Evolutionary conservation across 2,113 vertebrate species (phyloP), one percentile per base, ranked within the genome.

Genomic region (Aspidoscelis tigris): DNA sequence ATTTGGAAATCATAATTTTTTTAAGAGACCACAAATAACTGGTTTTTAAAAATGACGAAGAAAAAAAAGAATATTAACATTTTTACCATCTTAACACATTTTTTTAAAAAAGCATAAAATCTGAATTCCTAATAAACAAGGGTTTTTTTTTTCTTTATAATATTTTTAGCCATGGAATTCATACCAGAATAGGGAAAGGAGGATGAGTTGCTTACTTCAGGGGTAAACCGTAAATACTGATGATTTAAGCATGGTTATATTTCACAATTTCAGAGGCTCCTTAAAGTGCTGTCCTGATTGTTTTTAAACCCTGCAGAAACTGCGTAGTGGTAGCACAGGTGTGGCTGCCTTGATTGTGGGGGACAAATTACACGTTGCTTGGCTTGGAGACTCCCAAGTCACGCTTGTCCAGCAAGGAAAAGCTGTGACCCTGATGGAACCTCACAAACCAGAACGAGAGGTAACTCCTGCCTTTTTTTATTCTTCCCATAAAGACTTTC

Each of bases 341-440:
- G 97, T 99, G 43, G 97, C 95, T 0, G 96, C 95, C 0, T 90
- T 99, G 89, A 92, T 99, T 53, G 92, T 95, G 0, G 97, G 95
- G 26, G 93, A 90, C 68, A 90, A 93, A 68, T 92, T 99, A 1
- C 96, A 97, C 1, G 88, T 99, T 10, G 96, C 98, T 9, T 99
- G 98, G 98, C 96, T 99, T 0, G 98, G 98, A 44, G 98, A 99
- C 94, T 99, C 98, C 0, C 98, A 99, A 91, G 97, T 96, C 39
- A 91, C 98, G 88, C 94, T 99, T 84, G 97, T 99, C 88, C 94
- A 95, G 85, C 93, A 95, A 50, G 97, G 97, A 20, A 94, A 94
- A 78, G 96, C 93, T 5, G 93, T 99, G 61, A 96, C 95, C 0
- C 94, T 99, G 68, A 98, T 99, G 98, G 97, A 99, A 47, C 98